phyloP scores from a whole-genome alignment of 2,113 vertebrate species.

The Anser brachyrhynchus region DNA sequence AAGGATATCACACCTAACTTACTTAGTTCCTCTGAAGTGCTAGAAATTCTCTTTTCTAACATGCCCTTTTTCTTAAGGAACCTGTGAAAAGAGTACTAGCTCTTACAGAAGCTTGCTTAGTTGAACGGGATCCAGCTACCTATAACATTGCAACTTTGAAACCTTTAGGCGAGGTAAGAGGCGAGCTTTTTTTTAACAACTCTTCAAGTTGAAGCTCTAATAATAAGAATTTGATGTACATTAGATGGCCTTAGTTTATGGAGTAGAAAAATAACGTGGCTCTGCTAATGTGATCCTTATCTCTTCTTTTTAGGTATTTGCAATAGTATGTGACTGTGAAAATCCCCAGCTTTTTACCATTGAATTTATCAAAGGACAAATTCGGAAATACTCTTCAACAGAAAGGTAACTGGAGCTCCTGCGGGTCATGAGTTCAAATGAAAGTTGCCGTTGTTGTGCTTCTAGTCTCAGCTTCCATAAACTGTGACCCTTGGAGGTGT shows the following conservation, averaged over 20 bases:
- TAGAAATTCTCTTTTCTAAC: slow-evolving; percentile 3
- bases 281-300: not conserved
- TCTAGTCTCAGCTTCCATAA: not conserved
- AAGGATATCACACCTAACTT: slow-evolving; percentile 62
- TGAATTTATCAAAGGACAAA: slow-evolving; percentile 97
- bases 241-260: not conserved
- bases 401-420: slow-evolving; percentile 85
- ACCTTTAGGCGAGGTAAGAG: slow-evolving; percentile 92
- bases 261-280: not conserved
- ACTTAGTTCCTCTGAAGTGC: not conserved
- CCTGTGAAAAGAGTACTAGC: slow-evolving; percentile 91
- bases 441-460: not conserved
- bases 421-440: not conserved
- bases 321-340: slow-evolving; percentile 93
- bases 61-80: slow-evolving; percentile 78
- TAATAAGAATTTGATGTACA: not conserved
- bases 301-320: slow-evolving; percentile 87
- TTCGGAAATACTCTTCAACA: slow-evolving; percentile 94
- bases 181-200: not conserved
- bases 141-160: slow-evolving; percentile 98
- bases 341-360: slow-evolving; percentile 97
- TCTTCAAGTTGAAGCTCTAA: not conserved
- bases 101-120: slow-evolving; percentile 95
- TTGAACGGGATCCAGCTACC: slow-evolving; percentile 95
- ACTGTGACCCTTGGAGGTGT: not conserved